phyloP scores from a whole-genome alignment of 2,888 invertebrate genomes.

The Lissonota sp. region DNA sequence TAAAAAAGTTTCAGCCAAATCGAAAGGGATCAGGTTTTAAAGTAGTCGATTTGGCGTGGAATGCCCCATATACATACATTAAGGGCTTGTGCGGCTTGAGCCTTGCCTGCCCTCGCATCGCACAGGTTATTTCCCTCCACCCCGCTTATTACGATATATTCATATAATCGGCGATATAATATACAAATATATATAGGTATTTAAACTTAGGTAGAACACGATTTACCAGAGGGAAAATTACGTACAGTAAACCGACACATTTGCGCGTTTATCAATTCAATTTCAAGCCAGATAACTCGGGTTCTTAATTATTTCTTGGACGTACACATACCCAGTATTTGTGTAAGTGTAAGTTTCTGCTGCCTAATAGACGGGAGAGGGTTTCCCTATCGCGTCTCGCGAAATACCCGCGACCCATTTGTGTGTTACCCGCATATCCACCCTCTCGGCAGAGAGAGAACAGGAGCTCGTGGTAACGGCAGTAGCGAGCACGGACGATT shows the following conservation, averaged over 20 bases:
- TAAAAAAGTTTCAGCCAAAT: too few relatives aligned
- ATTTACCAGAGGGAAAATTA: slow-evolving; percentile 24
- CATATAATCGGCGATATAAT: too few relatives aligned
- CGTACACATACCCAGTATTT: neutral
- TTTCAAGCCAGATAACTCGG: slow-evolving; percentile 49
- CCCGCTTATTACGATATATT: too few relatives aligned
- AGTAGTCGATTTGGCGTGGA: too few relatives aligned
- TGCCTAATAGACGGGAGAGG: slow-evolving; percentile 29
- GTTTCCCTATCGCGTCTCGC: slow-evolving; percentile 30
- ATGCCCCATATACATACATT: too few relatives aligned
- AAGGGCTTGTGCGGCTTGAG: too few relatives aligned
- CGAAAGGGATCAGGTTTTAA: too few relatives aligned
- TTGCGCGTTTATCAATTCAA: slow-evolving; percentile 57
- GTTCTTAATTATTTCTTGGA: slow-evolving; percentile 51
- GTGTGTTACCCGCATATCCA: slow-evolving; percentile 11
- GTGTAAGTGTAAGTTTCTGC: neutral
- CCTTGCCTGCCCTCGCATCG: too few relatives aligned
- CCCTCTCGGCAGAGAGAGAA: slow-evolving; percentile 19
- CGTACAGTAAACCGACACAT: slow-evolving; percentile 37
- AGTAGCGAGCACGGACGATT: slow-evolving; percentile 46
- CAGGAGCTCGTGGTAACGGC: slow-evolving; percentile 41
- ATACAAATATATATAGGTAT: neutral
- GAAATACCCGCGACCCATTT: slow-evolving; percentile 23
- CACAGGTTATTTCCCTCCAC: too few relatives aligned
- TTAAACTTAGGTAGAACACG: neutral